These are phyloP conservation scores for Lampris megalopsis DNA, from an alignment of 2,113 vertebrate species.

Conservation along the genomic window DNA sequence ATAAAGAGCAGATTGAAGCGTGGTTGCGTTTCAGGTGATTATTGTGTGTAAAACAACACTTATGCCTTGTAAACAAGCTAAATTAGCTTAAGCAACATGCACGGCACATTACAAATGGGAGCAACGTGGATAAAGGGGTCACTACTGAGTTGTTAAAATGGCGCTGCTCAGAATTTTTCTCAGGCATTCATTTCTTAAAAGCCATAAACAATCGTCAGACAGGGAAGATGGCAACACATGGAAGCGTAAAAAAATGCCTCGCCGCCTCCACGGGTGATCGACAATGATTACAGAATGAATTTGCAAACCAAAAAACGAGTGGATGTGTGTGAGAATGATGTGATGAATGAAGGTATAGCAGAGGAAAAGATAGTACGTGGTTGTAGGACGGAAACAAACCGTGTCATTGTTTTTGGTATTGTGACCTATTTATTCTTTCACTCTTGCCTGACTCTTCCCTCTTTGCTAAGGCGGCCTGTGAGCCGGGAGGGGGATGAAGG, in stretches of 20 bases:
- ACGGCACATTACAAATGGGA: no score
- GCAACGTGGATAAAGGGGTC: not conserved
- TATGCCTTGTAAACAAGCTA: no score
- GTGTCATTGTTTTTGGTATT: constrained; percentile 73
- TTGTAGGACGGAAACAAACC: constrained; percentile 47
- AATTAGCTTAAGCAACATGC: no score
- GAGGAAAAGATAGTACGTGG: constrained; percentile 29
- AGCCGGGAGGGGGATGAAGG: constrained; percentile 44
- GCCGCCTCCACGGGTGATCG: constrained; percentile 5
- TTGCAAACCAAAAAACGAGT: not conserved
- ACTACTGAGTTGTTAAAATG: not conserved
- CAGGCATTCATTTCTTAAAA: no score
- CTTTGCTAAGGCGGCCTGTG: constrained; percentile 35
- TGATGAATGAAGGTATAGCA: constrained; percentile 15
- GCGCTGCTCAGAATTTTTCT: no score
- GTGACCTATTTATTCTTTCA: constrained; percentile 74
- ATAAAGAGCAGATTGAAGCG: no score
- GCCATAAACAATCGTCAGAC: not conserved
- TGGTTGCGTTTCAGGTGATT: no score
- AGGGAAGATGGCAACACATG: not conserved
- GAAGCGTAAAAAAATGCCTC: not conserved
- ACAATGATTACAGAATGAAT: constrained; percentile 1
- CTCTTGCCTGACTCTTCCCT: constrained; percentile 16
- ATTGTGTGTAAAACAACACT: no score
- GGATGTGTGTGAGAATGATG: constrained; percentile 12